phyloP scores from a whole-genome alignment of 2,113 vertebrate genomes.

The Cebus imitator region DNA sequence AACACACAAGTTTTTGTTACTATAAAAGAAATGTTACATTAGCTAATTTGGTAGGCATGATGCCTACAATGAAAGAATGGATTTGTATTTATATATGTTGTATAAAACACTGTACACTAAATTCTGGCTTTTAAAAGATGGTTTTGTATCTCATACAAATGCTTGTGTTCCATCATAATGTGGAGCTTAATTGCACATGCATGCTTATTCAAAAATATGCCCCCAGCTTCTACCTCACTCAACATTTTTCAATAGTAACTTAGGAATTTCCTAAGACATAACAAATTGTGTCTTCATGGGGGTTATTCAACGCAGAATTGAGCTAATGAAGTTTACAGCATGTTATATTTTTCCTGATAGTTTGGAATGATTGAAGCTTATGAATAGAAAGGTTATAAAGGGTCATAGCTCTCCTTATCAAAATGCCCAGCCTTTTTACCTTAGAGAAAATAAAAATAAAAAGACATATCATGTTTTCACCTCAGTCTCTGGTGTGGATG shows the following conservation, averaged over 20 bases:
- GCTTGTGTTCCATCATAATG: neutral
- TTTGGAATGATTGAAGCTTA: constrained; percentile 25
- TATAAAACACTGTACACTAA: neutral
- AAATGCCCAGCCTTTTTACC: constrained; percentile 30
- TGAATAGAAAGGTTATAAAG: neutral
- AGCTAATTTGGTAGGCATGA: neutral
- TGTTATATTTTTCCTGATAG: neutral
- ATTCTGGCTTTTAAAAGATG: constrained; percentile 7
- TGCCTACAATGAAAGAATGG: neutral
- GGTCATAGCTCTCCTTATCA: neutral
- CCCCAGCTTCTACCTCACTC: neutral
- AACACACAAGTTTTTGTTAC: neutral
- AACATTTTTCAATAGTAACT: neutral
- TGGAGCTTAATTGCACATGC: neutral
- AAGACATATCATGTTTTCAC: neutral
- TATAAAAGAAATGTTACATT: constrained; percentile 28
- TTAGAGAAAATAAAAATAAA: constrained; percentile 41
- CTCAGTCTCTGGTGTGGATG: neutral
- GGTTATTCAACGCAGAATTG: neutral
- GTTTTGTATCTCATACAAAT: constrained; percentile 12
- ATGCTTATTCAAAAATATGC: constrained; percentile 3
- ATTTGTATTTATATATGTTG: neutral
- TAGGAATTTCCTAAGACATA: neutral
- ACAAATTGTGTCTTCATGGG: neutral
- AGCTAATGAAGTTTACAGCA: neutral